These are phyloP conservation scores for Didymodactylos carnosus DNA, from an alignment of 2,888 invertebrate species.

Conservation along the genomic window DNA sequence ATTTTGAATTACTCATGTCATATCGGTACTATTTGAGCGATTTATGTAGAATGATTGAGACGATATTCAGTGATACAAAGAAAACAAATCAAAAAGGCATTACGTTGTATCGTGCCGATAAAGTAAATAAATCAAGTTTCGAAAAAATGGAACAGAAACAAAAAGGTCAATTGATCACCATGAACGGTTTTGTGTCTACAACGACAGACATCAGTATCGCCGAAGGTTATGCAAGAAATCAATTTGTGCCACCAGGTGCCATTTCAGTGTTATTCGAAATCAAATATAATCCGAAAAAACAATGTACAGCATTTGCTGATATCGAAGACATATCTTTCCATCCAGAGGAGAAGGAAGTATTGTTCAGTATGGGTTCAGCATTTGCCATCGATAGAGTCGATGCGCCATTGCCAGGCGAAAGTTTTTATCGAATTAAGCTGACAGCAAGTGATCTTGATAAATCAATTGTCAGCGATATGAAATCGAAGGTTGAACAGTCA, in stretches of 20 bases:
- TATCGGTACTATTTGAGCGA: not conserved
- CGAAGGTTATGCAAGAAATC: not conserved
- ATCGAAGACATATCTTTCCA: not conserved
- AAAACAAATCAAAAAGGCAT: not conserved
- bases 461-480: not conserved
- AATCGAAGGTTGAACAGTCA: not conserved
- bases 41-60: not conserved
- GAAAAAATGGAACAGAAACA: not conserved
- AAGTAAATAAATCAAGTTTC: not conserved
- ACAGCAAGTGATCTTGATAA: not conserved
- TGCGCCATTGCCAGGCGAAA: not conserved
- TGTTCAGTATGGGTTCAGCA: not conserved
- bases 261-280: not conserved
- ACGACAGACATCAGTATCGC: not conserved
- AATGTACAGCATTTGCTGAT: not conserved
- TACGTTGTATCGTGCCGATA: not conserved
- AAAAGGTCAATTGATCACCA: not conserved
- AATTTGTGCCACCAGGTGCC: not conserved
- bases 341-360: not conserved
- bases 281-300: not conserved
- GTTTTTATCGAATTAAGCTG: not conserved
- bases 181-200: not conserved
- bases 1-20: not conserved
- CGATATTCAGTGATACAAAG: not conserved
- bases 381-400: not conserved